These are phyloP conservation scores for Sylvilagus floridanus DNA, from an alignment of 2,797 vertebrate species.

Conservation along the genomic window DNA sequence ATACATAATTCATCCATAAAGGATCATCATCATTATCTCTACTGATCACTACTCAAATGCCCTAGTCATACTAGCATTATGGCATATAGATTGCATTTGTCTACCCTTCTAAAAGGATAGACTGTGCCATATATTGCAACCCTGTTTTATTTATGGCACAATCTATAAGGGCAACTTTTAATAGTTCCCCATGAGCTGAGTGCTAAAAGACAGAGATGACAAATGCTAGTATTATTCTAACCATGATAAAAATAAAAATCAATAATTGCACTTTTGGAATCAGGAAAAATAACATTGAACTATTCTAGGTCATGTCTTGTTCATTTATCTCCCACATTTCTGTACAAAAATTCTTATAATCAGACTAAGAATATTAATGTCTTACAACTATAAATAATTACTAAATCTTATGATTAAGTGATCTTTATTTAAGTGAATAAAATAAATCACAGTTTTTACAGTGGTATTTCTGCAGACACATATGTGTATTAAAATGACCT, in stretches of 20 bases:
- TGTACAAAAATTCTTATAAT: slow-evolving; percentile 24
- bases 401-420: slow-evolving; percentile 60
- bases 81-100: slow-evolving; percentile 72
- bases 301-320: slow-evolving; percentile 79
- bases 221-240: slow-evolving; percentile 88
- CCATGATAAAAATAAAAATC: slow-evolving; percentile 88
- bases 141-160: slow-evolving; percentile 85
- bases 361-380: slow-evolving; percentile 75
- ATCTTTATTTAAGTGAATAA: slow-evolving; percentile 70
- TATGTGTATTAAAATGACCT: background rate
- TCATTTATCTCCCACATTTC: slow-evolving; percentile 84
- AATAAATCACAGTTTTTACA: slow-evolving; percentile 20
- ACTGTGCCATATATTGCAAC: slow-evolving; percentile 60
- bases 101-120: slow-evolving; percentile 76
- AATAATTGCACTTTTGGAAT: slow-evolving; percentile 87
- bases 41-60: slow-evolving; percentile 77
- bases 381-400: slow-evolving; percentile 75
- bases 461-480: slow-evolving; percentile 13
- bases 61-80: slow-evolving; percentile 65
- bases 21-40: slow-evolving; percentile 83
- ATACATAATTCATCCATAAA: slow-evolving; percentile 89
- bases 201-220: slow-evolving; percentile 87
- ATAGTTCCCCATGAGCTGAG: slow-evolving; percentile 80
- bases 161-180: slow-evolving; percentile 85
- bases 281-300: slow-evolving; percentile 83